Evolutionary conservation across 1,140 invertebrate species (phyloP).

Genomic region (Papilio polyxenes): DNA sequence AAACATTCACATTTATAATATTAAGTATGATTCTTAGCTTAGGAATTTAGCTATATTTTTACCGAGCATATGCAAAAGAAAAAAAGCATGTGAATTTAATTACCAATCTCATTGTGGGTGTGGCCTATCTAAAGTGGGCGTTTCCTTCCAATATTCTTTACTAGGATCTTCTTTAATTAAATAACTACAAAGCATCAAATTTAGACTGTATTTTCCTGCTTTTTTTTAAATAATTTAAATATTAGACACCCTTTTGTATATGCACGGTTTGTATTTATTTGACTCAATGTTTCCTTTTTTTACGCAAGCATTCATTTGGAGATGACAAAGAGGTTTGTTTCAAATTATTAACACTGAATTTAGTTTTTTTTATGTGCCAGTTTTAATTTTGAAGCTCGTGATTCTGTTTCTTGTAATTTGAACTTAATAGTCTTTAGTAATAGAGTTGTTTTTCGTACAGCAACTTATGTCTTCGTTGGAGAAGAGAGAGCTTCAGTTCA

Average conservation of each 20-base stretch:
- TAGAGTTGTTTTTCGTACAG: conserved; percentile 81
- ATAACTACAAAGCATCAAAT: not conserved
- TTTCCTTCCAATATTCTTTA: no score
- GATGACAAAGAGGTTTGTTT: conserved; percentile 82
- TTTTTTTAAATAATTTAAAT: not conserved
- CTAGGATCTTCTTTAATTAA: not conserved
- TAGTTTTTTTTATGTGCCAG: conserved; percentile 40
- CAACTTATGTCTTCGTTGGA: conserved; percentile 97
- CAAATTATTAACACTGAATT: conserved; percentile 53
- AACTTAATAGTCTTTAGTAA: conserved; percentile 24
- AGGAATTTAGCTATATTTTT: not conserved
- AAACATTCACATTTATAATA: no score
- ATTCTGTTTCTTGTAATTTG: not conserved
- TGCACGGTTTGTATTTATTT: conserved; percentile 17
- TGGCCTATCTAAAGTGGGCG: not conserved
- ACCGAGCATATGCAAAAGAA: conserved; percentile 12
- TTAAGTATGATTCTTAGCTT: no score
- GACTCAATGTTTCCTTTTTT: conserved; percentile 59
- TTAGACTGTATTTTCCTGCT: not conserved
- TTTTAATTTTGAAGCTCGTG: conserved; percentile 1
- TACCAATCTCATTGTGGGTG: not conserved
- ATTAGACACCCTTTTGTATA: not conserved
- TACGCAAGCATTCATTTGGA: conserved; percentile 82
- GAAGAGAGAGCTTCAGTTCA: conserved; percentile 97
- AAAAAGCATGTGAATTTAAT: not conserved